Conservation (phyloP, 2,113 vertebrate genomes). For the Cairina moschata region DNA sequence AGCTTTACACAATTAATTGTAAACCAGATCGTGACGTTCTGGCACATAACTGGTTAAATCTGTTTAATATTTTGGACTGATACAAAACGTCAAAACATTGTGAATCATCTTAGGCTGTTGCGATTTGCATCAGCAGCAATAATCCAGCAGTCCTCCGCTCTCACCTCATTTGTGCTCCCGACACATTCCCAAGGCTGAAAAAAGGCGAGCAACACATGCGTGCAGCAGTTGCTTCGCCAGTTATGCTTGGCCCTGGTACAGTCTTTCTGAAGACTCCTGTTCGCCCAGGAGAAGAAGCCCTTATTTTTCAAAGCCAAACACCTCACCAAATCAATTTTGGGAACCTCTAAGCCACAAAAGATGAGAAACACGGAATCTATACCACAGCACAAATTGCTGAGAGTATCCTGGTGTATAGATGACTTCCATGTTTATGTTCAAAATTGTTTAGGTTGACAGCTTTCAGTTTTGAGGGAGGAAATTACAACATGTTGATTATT, state of each 20-base stretch:
- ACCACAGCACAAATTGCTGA: neutral
- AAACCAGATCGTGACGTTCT: neutral
- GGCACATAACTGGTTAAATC: neutral
- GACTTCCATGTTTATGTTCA: neutral
- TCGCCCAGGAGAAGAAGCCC: neutral
- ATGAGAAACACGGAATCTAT: neutral
- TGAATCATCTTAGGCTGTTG: neutral
- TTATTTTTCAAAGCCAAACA: neutral
- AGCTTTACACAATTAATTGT: neutral
- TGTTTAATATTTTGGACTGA: neutral
- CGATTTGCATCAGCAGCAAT: neutral
- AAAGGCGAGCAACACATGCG: neutral
- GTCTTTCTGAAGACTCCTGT: neutral
- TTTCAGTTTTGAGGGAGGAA: neutral
- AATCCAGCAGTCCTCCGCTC: neutral
- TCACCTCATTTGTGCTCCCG: neutral
- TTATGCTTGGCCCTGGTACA: neutral
- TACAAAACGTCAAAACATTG: neutral
- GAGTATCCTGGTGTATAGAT: neutral
- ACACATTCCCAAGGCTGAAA: neutral
- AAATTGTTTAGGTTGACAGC: neutral
- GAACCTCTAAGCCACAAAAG: neutral
- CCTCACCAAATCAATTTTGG: neutral
- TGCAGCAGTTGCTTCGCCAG: too few relatives aligned
- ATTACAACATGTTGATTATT: neutral